Evolutionary conservation across 2,113 vertebrate species (phyloP).

Genomic region (Indri indri): DNA sequence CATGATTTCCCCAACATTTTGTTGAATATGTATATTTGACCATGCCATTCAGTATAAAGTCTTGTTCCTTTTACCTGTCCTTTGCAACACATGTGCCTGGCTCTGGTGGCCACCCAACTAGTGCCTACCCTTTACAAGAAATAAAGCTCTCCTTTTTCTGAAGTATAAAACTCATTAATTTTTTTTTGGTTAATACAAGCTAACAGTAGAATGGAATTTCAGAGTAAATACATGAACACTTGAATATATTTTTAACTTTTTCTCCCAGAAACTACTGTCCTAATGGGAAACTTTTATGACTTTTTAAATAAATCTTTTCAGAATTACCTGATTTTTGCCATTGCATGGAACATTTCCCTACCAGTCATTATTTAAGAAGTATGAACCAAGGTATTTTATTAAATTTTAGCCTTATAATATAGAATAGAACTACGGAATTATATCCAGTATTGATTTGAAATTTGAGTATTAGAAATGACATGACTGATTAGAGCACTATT

Average conservation of each 20-base stretch:
- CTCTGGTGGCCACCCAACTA: no score
- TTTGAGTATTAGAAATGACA: slow-evolving; percentile 58
- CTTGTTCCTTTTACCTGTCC: no score
- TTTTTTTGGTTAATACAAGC: neutral
- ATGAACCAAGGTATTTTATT: slow-evolving; percentile 43
- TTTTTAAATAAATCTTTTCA: slow-evolving; percentile 65
- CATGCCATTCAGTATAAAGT: no score
- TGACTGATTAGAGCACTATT: slow-evolving; percentile 53
- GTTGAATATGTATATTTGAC: no score
- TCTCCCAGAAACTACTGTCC: neutral
- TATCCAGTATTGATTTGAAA: slow-evolving; percentile 43
- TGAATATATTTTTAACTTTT: neutral
- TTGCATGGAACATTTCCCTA: neutral
- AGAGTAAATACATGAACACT: slow-evolving; percentile 38
- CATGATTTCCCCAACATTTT: no score
- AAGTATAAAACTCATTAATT: no score
- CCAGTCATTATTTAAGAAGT: slow-evolving; percentile 39
- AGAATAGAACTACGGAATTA: slow-evolving; percentile 44
- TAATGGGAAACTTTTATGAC: slow-evolving; percentile 43
- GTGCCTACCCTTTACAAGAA: no score
- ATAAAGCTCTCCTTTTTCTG: no score
- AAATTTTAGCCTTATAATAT: slow-evolving; percentile 64
- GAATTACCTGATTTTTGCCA: slow-evolving; percentile 1
- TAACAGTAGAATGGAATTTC: slow-evolving; percentile 18
- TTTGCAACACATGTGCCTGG: no score